These are phyloP conservation scores for Sarcophaga subvicina DNA, from an alignment of 2,888 invertebrate species.

Conservation along the genomic window DNA sequence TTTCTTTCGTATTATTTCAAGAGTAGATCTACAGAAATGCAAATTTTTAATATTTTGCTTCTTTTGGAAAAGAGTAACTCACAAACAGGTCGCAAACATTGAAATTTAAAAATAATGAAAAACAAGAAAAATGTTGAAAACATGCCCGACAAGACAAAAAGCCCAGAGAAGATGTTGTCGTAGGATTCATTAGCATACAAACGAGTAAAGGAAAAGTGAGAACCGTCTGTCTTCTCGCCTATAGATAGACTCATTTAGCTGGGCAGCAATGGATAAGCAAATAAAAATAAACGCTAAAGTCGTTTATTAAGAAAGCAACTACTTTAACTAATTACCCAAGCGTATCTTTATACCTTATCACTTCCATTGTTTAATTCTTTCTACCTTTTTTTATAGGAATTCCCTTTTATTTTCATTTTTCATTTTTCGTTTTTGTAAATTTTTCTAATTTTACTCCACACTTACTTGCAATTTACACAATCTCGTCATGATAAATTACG, in stretches of 20 bases:
- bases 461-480: constrained; percentile 62
- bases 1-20: neutral
- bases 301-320: constrained; percentile 21
- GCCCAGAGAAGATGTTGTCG: neutral
- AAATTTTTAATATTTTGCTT: neutral
- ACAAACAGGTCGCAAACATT: neutral
- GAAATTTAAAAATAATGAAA: neutral
- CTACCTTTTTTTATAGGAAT: neutral
- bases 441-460: constrained; percentile 44
- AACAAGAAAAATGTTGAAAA: neutral
- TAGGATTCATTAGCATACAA: constrained; percentile 27
- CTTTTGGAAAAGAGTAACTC: neutral
- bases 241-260: constrained; percentile 3
- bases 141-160: neutral
- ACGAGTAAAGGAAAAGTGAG: neutral
- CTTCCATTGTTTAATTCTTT: constrained; percentile 40
- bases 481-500: constrained; percentile 60
- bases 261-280: neutral
- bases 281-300: neutral
- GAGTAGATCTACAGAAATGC: neutral
- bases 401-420: neutral
- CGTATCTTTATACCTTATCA: constrained; percentile 51
- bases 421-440: neutral
- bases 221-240: neutral
- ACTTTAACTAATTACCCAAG: constrained; percentile 53